These are phyloP conservation scores for Artibeus jamaicensis DNA, from an alignment of 2,797 vertebrate genomes.

Conservation along the genomic window DNA sequence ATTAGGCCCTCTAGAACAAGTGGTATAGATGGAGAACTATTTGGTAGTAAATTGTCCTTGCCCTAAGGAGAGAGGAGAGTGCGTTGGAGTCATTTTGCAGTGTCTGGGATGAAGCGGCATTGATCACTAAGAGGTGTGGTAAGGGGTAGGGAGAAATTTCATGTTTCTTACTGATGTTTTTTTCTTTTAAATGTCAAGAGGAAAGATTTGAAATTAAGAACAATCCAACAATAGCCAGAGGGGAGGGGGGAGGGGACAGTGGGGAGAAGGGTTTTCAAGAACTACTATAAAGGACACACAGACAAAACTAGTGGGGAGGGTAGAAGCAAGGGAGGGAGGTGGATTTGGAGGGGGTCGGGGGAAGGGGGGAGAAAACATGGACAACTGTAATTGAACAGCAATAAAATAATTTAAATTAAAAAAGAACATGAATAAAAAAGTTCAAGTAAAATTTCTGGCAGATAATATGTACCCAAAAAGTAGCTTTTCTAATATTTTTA, in stretches of 20 bases:
- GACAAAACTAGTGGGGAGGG: no score
- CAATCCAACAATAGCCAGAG: no score
- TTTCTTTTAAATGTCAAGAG: not conserved
- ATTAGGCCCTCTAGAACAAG: not conserved
- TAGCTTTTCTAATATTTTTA: not conserved
- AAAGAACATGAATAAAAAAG: not conserved
- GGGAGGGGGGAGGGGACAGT: no score
- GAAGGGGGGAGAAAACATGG: no score
- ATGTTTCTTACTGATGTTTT: not conserved
- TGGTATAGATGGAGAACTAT: not conserved
- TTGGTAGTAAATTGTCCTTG: not conserved
- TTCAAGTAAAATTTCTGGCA: constrained; percentile 5
- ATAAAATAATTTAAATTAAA: no score
- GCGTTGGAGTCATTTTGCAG: not conserved
- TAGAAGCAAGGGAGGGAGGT: no score
- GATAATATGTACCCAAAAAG: not conserved
- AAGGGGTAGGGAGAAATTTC: not conserved
- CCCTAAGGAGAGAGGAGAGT: not conserved
- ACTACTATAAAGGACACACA: no score
- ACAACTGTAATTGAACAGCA: no score
- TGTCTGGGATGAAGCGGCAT: not conserved
- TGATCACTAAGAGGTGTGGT: not conserved
- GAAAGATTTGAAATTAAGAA: not conserved
- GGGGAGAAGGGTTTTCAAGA: no score
- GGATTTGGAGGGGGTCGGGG: no score